These are phyloP conservation scores for Polyergus mexicanus DNA, from an alignment of 1,140 invertebrate species.

Conservation along the genomic window DNA sequence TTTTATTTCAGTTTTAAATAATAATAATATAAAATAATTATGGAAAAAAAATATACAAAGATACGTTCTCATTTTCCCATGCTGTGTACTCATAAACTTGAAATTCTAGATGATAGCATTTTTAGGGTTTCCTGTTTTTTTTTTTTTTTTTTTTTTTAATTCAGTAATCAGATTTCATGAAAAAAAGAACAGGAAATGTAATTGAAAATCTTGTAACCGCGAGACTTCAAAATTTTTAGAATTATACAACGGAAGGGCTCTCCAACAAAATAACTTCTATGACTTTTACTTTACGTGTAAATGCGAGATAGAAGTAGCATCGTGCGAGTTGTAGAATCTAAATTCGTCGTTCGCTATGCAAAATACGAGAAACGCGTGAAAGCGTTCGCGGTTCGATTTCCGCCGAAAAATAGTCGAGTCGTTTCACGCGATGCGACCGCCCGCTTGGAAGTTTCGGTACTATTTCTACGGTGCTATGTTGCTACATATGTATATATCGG, in stretches of 20 bases:
- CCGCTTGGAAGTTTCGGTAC: conserved; percentile 15
- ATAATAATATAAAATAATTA: neutral
- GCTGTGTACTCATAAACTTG: neutral
- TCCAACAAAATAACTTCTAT: neutral
- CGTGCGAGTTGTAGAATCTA: neutral
- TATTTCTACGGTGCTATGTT: neutral
- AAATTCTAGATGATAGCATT: neutral
- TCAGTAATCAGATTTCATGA: conserved; percentile 1
- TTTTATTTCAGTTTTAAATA: neutral
- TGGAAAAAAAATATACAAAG: neutral
- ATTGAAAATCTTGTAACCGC: neutral
- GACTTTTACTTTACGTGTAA: conserved; percentile 10
- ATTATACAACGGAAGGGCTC: neutral
- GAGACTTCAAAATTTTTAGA: neutral
- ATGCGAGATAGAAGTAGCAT: neutral
- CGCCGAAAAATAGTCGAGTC: conserved; percentile 44
- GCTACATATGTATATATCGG: conserved; percentile 48
- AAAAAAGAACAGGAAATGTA: neutral
- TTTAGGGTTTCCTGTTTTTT: neutral
- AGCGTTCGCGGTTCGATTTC: conserved; percentile 40
- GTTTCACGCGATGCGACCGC: conserved; percentile 7
- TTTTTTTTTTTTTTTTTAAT: neutral
- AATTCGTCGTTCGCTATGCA: conserved; percentile 11
- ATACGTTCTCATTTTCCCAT: no score
- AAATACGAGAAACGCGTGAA: conserved; percentile 43